Evolutionary conservation across 2,113 vertebrate genomes (phyloP), one percentile per base, ranked within the genome.

Genomic region (Coregonus clupeaformis): DNA sequence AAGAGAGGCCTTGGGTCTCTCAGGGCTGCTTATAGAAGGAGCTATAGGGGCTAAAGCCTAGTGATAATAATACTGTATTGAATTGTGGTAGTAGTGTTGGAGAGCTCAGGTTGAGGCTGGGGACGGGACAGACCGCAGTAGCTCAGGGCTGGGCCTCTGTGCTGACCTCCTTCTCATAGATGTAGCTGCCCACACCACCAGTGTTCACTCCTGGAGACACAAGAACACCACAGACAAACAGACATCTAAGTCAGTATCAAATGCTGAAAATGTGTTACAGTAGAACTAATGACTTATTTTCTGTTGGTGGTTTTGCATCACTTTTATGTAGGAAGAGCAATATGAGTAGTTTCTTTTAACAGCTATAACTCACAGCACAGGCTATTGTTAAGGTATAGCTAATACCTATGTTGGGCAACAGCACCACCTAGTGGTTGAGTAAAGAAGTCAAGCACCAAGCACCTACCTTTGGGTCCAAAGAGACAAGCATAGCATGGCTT

Each of bases 141-240:
- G 59, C 9, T 95, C 95, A 98, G 73, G 95, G 96, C 90, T 97
- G 95, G 76, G 93, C 92, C 87, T 95, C 95, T 0, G 90, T 91
- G 77, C 94, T 96, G 0, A 94, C 92, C 79, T 97, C 95, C 92
- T 95, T 96, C 69, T 99, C 96, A 0, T 98, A 99, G 92, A 99
- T 94, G 93, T 99, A 99, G 91, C 98, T 98, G 82, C 97, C 98
- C 76, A 98, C 97, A 0, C 95, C 97, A 9, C 98, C 98, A 0
- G 97, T 99, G 87, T 99, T 99, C 86, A 99, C 97, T 0, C 98
- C 98, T 99, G 91, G 42, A 83, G 74, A 49, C 14, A 45, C 22
- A 76, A 27, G 1, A 52, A 52, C 13, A 52, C 16, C 49, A 52
- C 13, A 52, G 3, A 16, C 25, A n/a, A 13, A 24, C 13, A n/a